These are phyloP conservation scores for Blera fallax DNA, from an alignment of 2,888 invertebrate species.

Conservation along the genomic window DNA sequence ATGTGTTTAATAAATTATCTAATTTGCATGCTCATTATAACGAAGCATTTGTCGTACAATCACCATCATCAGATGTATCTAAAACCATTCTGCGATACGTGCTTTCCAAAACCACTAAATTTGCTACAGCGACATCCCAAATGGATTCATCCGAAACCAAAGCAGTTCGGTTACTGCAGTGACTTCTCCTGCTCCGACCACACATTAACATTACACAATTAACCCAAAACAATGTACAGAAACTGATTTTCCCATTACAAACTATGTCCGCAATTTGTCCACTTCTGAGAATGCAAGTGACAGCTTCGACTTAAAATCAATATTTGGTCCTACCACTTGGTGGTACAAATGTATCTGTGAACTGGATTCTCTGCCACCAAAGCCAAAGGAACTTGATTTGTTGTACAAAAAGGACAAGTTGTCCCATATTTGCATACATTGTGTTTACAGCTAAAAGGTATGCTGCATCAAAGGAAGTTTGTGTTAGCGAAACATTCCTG, in stretches of 20 bases:
- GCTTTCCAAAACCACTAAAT: neutral
- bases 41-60: neutral
- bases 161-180: neutral
- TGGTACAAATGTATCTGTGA: too few relatives aligned
- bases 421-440: too few relatives aligned
- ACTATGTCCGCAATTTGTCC: too few relatives aligned
- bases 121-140: neutral
- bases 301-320: neutral
- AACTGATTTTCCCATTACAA: neutral
- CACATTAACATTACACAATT: neutral
- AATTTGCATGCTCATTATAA: neutral
- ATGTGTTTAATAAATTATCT: too few relatives aligned
- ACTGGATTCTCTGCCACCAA: neutral
- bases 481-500: too few relatives aligned
- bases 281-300: neutral
- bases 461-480: too few relatives aligned
- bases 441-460: too few relatives aligned
- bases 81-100: neutral
- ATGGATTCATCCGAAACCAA: neutral
- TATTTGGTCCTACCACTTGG: too few relatives aligned
- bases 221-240: neutral
- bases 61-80: neutral
- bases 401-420: too few relatives aligned
- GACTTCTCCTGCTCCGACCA: neutral
- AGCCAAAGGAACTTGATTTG: neutral